Base-by-base conservation (phyloP, 2,888 invertebrate species). In the Oasisia sp. region DNA sequence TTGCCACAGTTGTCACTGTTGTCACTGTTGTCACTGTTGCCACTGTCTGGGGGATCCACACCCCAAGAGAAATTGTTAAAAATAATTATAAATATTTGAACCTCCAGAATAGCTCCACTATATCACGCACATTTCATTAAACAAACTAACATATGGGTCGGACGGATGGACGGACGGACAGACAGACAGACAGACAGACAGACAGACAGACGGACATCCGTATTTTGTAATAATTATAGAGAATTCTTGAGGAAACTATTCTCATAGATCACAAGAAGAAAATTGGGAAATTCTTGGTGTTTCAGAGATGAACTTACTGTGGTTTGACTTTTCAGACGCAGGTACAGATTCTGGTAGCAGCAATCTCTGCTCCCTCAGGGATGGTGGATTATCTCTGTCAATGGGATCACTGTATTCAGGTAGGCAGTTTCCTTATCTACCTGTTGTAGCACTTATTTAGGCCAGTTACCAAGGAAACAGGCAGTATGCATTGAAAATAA, bases 341-440 rank as follows among this genome's bases (percentile, higher is more conserved):
- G 91, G 92, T 44, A 50, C 32, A 27, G 56, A 91, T 38, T 58
- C 38, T 14, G 89, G 38, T 14, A 56, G 11, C 44, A 92, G 89
- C 89, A 93, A 94, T 90, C 58, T 94, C 74, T 58, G 58, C 32
- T 50, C 91, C 27, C 58, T 93, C n/a, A 93, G 91, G 44, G 93
- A 93, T 32, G 91, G 94, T 92, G 97, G 97, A 32, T 95, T 97
- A 19, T 97, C 97, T 8, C 96, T 97, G 95, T 97, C 97, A 0
- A 97, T 97, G 97, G 97, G 97, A 7, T 97, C 97, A 0, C 96
- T 97, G 27, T 97, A 97, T 95, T 97, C 97, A 0, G 97, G 96
- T 95, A 92, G 89, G 91, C 9, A 5, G 14, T 14, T 12, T 50
- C 14, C 50, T 12, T 50, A 12, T 50, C 14, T 50, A 12, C 50